These are phyloP conservation scores for Leucania comma DNA, from an alignment of 2,888 invertebrate species.

Conservation along the genomic window DNA sequence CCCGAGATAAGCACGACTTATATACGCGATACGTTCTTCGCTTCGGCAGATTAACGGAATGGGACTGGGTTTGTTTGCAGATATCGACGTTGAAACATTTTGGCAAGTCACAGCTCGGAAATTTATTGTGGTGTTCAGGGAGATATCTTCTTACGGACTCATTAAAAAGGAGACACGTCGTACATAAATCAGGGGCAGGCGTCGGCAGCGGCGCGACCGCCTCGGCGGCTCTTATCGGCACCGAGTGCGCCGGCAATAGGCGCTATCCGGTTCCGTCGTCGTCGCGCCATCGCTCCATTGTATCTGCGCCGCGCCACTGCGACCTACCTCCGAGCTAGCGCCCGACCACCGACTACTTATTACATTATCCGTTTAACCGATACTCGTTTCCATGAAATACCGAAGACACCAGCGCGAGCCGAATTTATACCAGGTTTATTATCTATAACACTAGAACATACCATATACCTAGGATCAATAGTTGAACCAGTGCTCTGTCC, in stretches of 20 bases:
- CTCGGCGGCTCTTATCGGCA: conserved; percentile 84
- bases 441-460: not conserved
- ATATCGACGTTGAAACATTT: conserved; percentile 89
- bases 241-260: conserved; percentile 87
- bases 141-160: conserved; percentile 90
- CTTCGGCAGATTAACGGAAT: conserved; percentile 88
- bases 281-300: conserved; percentile 82
- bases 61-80: conserved; percentile 87
- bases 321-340: conserved; percentile 66
- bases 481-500: not conserved
- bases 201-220: conserved; percentile 74
- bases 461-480: not conserved
- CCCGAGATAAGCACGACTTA: conserved; percentile 89
- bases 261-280: conserved; percentile 90
- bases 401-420: conserved; percentile 15
- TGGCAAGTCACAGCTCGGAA: conserved; percentile 85
- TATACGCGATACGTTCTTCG: conserved; percentile 86
- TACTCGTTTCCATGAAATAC: conserved; percentile 72
- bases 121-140: conserved; percentile 88
- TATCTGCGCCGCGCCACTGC: conserved; percentile 71
- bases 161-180: conserved; percentile 91
- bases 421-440: not conserved
- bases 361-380: conserved; percentile 82
- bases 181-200: conserved; percentile 88
- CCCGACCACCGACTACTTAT: conserved; percentile 80